Percentiles rank a stretch among this genome's conserved stretches.
Evolutionary conservation across 1,140 invertebrate genomes (phyloP).

Genomic region (Cepaea nemoralis): DNA sequence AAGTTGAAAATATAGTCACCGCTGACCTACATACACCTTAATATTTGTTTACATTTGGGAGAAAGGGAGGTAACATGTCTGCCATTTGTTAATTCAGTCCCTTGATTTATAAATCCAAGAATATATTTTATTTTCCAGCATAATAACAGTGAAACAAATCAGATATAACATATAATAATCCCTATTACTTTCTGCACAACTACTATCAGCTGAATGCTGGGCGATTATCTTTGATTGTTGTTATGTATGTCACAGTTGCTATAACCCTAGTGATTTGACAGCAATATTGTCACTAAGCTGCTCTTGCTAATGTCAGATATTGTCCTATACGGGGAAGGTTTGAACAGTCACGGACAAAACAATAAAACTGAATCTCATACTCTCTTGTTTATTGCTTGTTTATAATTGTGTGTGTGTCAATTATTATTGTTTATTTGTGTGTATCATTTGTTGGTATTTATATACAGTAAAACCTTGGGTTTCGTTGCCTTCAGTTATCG

Average conservation of each 20-base stretch:
- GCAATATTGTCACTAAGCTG: not conserved
- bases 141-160: not conserved
- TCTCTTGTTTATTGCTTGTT: too few species aligned
- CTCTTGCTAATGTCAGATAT: not conserved
- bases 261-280: not conserved
- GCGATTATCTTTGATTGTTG: not conserved
- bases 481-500: too few species aligned
- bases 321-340: not conserved
- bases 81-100: not conserved
- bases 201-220: not conserved
- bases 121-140: slow-evolving; percentile 1
- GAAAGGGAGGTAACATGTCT: not conserved
- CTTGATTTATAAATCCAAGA: not conserved
- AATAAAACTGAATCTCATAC: slow-evolving; percentile 27
- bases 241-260: not conserved
- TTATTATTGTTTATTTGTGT: too few species aligned
- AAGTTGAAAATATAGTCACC: too few species aligned
- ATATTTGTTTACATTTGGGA: too few species aligned
- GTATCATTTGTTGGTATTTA: too few species aligned
- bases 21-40: too few species aligned
- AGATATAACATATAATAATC: too few species aligned
- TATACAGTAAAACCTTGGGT: too few species aligned
- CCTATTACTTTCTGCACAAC: not conserved
- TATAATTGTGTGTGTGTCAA: too few species aligned
- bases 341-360: not conserved